Base-by-base conservation (phyloP, 2,797 vertebrate genomes). In the Pachyuromys duprasi region DNA sequence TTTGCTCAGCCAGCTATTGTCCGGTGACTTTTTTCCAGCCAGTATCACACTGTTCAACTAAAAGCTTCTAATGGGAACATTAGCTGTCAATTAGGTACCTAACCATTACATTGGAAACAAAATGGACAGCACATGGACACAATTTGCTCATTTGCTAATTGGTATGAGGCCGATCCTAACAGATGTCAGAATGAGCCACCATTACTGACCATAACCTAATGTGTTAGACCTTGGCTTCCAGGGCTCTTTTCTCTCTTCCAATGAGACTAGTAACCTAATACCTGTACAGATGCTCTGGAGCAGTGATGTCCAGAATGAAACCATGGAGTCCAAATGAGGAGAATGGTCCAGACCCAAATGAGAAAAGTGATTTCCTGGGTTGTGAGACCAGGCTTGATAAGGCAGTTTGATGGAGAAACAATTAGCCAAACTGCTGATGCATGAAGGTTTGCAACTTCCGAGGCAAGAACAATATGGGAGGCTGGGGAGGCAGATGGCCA, bases 1-100 rank as follows among this genome's bases (percentile, higher is more conserved):
- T 89, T 95, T 79, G 55, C 72, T 24, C 62, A 70, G 80, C 39
- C 65, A 89, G 67, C 81, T 90, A 92, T 91, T 39, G 65, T 92
- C 89, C 86, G 78, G 75, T 39, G 89, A 92, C 20, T 20, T 92
- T 97, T 96, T 93, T 45, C 95, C 94, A 95, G 69, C 87, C 87
- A 82, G 26, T 49, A 95, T 93, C 95, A 87, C 26, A 63, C 75
- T 94, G 92, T 63, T 95, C 65, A 90, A 69, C 89, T 92, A 26
- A 95, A 92, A 88, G 53, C 89, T 88, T 95, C 94, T 97, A 93
- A 96, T 96, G 94, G 94, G 93, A 94, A 92, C 93, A 96, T 97
- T 93, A 81, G 26, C 95, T 88, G 84, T 91, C 96, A 70, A 86
- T 95, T 95, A 91, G 45, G 45, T 76, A 88, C 86, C 60, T 88